phyloP scores from a whole-genome alignment of 53 echinoderm and acorn worm genomes.

The Mesocentrotus franciscanus region DNA sequence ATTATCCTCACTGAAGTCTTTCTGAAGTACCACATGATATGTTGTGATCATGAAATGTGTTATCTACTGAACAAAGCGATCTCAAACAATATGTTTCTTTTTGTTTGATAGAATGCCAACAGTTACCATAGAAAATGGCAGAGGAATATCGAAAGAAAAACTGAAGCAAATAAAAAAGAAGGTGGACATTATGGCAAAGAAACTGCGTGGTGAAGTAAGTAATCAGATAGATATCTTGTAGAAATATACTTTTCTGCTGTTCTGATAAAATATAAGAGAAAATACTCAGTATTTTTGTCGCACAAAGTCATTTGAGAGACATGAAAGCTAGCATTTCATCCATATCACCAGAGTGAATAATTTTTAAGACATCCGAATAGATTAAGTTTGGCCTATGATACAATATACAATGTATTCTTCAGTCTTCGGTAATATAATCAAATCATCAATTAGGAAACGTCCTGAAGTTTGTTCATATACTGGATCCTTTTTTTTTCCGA shows the following conservation, averaged over 20 bases:
- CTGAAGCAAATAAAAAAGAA: conserved; percentile 77
- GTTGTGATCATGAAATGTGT: neutral
- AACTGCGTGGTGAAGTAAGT: conserved; percentile 87
- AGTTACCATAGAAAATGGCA: conserved; percentile 79
- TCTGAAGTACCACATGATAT: neutral
- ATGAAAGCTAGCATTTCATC: neutral
- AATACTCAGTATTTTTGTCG: neutral
- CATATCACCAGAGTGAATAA: neutral
- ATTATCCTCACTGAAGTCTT: too few relatives aligned
- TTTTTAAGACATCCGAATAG: neutral
- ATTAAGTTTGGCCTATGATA: neutral
- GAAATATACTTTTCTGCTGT: neutral
- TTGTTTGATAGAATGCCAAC: conserved; percentile 75
- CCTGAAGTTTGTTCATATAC: neutral
- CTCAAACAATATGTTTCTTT: neutral
- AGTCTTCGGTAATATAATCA: neutral
- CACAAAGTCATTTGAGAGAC: neutral
- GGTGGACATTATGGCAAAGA: conserved; percentile 77
- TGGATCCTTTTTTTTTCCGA: neutral
- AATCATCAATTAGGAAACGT: neutral
- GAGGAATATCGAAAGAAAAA: conserved; percentile 89
- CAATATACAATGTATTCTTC: neutral
- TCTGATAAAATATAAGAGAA: neutral
- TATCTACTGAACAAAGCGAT: neutral
- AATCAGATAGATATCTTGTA: neutral